Conservation (phyloP, 2,797 vertebrate species). For the Sylvilagus floridanus region DNA sequence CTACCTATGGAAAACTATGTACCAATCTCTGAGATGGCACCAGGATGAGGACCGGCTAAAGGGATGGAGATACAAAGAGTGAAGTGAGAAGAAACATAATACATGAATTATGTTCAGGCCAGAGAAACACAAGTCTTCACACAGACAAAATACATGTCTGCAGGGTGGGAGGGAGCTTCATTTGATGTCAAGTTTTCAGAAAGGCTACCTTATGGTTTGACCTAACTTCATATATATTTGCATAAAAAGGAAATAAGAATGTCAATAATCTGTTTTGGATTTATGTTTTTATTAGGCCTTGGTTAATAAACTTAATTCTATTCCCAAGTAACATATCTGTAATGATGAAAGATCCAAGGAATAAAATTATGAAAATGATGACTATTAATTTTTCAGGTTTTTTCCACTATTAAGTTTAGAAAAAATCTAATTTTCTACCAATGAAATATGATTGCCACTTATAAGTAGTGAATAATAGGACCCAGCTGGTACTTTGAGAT, state of each 20-base stretch:
- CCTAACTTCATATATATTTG: background rate
- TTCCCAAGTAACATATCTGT: background rate
- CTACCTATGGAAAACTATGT: background rate
- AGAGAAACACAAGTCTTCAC: background rate
- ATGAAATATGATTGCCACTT: background rate
- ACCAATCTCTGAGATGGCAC: background rate
- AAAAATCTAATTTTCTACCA: background rate
- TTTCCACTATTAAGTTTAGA: background rate
- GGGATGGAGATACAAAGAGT: background rate
- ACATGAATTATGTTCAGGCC: background rate
- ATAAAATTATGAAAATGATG: background rate
- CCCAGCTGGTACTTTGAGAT: background rate
- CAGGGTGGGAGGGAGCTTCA: background rate
- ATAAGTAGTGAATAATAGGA: background rate
- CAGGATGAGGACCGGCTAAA: background rate
- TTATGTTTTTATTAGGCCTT: background rate
- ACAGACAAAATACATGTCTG: background rate
- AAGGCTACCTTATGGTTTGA: background rate
- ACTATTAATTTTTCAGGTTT: background rate
- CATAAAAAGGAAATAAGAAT: background rate
- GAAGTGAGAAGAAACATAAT: background rate
- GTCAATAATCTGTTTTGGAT: background rate
- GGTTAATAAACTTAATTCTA: background rate
- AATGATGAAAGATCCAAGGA: background rate
- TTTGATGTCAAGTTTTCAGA: background rate